Evolutionary conservation across 2,113 vertebrate genomes (phyloP).

Genomic region (Passer domesticus): DNA sequence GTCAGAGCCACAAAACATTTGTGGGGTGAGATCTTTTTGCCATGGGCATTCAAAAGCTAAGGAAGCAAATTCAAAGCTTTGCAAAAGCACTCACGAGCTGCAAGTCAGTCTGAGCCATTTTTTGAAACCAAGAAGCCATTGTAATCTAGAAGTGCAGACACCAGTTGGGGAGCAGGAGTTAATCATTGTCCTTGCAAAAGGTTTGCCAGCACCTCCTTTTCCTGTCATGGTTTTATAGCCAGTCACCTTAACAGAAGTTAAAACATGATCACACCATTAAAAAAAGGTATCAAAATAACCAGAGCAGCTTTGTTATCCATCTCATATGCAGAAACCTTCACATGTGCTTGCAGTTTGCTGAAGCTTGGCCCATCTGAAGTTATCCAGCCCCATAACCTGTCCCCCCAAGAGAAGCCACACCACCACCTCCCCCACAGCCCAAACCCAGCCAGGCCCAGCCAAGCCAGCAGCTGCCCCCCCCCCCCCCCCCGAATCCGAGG

Average conservation of each 20-base stretch:
- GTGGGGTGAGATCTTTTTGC: background rate
- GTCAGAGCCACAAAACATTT: background rate
- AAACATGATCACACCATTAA: rapidly evolving
- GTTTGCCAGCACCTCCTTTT: background rate
- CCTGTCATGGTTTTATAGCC: background rate
- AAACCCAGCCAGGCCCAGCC: rapidly evolving
- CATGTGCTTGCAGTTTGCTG: background rate
- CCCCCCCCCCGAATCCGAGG: background rate
- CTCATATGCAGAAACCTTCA: rapidly evolving
- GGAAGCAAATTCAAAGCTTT: background rate
- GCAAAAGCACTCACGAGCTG: rapidly evolving
- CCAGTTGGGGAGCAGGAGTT: background rate
- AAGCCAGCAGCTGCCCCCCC: background rate
- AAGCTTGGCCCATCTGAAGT: background rate
- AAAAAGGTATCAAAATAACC: background rate
- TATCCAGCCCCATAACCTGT: background rate
- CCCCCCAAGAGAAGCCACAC: background rate
- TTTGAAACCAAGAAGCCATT: background rate
- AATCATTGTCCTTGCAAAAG: background rate
- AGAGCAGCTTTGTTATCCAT: background rate
- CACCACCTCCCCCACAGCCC: rapidly evolving
- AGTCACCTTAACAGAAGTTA: background rate
- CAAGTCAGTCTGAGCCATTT: background rate
- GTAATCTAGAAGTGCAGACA: background rate
- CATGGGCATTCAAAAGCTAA: background rate